Percentiles rank a stretch among this genome's conserved stretches.
Evolutionary conservation across 53 echinoderm and acorn worm species (phyloP).

Genomic region (Holothuria scabra): DNA sequence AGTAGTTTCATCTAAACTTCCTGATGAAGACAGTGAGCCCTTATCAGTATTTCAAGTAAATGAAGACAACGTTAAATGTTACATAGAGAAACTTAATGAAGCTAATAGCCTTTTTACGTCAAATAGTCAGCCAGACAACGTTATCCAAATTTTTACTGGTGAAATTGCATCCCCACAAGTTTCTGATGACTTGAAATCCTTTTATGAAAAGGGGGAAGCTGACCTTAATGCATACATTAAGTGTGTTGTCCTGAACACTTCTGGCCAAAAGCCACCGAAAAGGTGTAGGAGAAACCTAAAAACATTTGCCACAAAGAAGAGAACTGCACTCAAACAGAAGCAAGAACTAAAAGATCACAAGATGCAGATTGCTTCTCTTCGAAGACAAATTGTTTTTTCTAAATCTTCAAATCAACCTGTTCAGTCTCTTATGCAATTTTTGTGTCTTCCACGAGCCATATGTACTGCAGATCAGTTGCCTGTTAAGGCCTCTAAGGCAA

Average conservation of each 20-base stretch:
- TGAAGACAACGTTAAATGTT: conserved; percentile 20
- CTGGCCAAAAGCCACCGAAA: conserved; percentile 5
- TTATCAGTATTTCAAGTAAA: neutral
- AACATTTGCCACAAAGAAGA: neutral
- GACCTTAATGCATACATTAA: conserved; percentile 20
- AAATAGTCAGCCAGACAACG: too few relatives aligned
- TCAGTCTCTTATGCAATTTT: conserved; percentile 16
- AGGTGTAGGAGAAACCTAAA: neutral
- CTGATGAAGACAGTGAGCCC: neutral
- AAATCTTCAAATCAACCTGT: conserved; percentile 42
- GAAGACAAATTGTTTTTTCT: conserved; percentile 15
- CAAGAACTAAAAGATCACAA: conserved; percentile 3
- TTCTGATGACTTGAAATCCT: too few relatives aligned
- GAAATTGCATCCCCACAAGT: conserved; percentile 2
- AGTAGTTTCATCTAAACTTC: neutral
- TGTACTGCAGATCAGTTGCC: conserved; percentile 21
- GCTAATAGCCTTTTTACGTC: too few relatives aligned
- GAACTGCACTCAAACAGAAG: neutral
- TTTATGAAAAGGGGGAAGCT: too few relatives aligned
- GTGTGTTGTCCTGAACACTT: conserved; percentile 24
- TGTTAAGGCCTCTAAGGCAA: conserved; percentile 20
- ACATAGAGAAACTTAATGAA: neutral
- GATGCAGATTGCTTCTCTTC: conserved; percentile 25
- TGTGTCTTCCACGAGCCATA: conserved; percentile 29
- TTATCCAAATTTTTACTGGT: conserved; percentile 29